Evolutionary conservation across 1,140 invertebrate species (phyloP).

Genomic region (Leucophenga varia): DNA sequence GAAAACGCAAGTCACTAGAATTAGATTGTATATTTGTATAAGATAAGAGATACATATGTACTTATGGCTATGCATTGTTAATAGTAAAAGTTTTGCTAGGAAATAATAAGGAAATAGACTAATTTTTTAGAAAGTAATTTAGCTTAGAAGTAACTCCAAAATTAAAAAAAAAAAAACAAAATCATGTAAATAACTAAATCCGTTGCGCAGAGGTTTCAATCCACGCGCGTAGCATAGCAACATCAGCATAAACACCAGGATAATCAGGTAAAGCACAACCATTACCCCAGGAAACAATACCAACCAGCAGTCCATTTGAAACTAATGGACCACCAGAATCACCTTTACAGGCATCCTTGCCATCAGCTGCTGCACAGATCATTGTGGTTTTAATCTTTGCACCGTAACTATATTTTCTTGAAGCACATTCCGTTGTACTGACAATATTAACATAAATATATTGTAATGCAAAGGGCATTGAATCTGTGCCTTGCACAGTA

Average conservation of each 20-base stretch:
- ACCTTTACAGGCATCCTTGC: slow-evolving; percentile 45
- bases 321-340: slow-evolving; percentile 60
- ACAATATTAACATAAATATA: slow-evolving; percentile 35
- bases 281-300: slow-evolving; percentile 65
- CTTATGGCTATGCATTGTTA: too few species aligned
- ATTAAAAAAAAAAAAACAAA: too few species aligned
- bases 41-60: too few species aligned
- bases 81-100: too few species aligned
- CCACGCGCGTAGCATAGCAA: slow-evolving; percentile 48
- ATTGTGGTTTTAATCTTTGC: slow-evolving; percentile 40
- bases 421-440: slow-evolving; percentile 23
- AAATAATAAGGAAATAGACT: too few species aligned
- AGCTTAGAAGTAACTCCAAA: too few species aligned
- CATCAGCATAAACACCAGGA: slow-evolving; percentile 67
- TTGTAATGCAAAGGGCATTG: slow-evolving; percentile 28
- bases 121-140: too few species aligned
- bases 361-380: slow-evolving; percentile 56
- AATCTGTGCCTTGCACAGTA: slow-evolving; percentile 20
- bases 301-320: slow-evolving; percentile 47
- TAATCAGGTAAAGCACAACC: slow-evolving; percentile 31
- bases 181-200: too few species aligned
- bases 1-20: too few species aligned
- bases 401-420: slow-evolving; percentile 26
- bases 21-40: too few species aligned
- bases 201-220: slow-evolving; percentile 48